Percentiles rank a stretch among this genome's conserved stretches.
Conservation (phyloP, 2,113 vertebrate species). For the Panurus biarmicus region DNA sequence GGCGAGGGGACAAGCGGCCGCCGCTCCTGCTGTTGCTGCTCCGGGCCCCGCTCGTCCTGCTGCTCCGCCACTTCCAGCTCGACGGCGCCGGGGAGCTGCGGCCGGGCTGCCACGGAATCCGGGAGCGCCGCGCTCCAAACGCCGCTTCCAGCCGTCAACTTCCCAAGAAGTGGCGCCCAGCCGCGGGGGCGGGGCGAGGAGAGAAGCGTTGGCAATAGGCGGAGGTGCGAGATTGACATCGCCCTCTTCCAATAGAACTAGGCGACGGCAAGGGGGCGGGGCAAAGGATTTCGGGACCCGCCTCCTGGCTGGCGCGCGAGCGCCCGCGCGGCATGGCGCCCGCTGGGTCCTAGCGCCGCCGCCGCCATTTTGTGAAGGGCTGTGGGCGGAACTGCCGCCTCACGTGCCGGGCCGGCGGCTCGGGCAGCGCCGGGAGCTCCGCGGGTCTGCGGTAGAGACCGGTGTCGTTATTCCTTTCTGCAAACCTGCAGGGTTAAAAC, state of each 20-base stretch:
- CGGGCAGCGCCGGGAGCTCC: rapidly evolving
- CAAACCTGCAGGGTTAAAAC: rapidly evolving
- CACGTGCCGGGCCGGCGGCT: rapidly evolving
- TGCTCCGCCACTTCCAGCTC: not conserved
- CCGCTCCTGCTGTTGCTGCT: not conserved
- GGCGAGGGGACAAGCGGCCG: too few relatives aligned
- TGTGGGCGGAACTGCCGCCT: rapidly evolving
- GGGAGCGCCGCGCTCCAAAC: rapidly evolving
- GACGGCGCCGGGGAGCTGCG: rapidly evolving
- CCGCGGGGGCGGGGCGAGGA: not conserved
- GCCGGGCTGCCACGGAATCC: rapidly evolving
- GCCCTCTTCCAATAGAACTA: rapidly evolving
- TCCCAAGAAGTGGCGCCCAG: not conserved
- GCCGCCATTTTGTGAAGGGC: not conserved
- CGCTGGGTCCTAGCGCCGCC: not conserved
- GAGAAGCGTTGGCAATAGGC: not conserved
- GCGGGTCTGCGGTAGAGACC: rapidly evolving
- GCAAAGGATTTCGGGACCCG: rapidly evolving
- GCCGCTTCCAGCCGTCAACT: not conserved
- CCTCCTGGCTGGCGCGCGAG: rapidly evolving
- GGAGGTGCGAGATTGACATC: rapidly evolving
- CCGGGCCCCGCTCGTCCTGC: not conserved
- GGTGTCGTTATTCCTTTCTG: rapidly evolving
- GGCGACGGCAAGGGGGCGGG: rapidly evolving
- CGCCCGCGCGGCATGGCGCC: rapidly evolving